phyloP scores from a whole-genome alignment of 2,888 invertebrate species.

The Philopedon plagiatum region DNA sequence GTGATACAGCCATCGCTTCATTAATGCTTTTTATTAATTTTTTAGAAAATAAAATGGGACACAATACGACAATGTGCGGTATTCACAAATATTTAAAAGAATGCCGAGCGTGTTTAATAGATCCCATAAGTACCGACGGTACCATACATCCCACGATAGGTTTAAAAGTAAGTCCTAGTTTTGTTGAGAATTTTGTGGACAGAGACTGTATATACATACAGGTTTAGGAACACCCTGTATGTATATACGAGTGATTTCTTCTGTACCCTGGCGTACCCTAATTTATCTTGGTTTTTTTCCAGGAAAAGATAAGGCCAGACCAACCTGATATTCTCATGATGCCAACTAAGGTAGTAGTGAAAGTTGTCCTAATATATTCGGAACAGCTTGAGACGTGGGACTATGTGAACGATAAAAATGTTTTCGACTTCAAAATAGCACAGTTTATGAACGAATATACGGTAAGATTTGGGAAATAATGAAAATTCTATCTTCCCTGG shows the following conservation, averaged over 20 bases:
- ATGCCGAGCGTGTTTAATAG: constrained; percentile 57
- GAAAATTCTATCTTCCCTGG: too few relatives aligned
- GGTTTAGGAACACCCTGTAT: too few relatives aligned
- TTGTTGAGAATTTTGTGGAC: not conserved
- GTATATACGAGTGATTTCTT: too few relatives aligned
- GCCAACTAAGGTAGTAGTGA: constrained; percentile 71
- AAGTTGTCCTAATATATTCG: constrained; percentile 75
- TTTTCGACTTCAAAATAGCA: constrained; percentile 72
- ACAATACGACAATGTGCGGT: constrained; percentile 51
- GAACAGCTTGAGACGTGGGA: constrained; percentile 74
- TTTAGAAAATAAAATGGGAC: constrained; percentile 44
- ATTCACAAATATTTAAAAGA: constrained; percentile 50
- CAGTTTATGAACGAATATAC: constrained; percentile 74
- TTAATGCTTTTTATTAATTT: too few relatives aligned
- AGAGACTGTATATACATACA: too few relatives aligned
- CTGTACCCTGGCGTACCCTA: too few relatives aligned
- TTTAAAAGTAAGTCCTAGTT: constrained; percentile 34
- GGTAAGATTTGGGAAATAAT: constrained; percentile 65
- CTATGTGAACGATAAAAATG: constrained; percentile 72
- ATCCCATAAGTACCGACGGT: constrained; percentile 73
- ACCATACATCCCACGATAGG: constrained; percentile 68
- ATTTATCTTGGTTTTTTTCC: constrained; percentile 4
- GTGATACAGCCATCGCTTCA: too few relatives aligned
- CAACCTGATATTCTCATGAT: constrained; percentile 46
- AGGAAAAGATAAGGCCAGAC: constrained; percentile 45